Conservation (phyloP, 1,140 invertebrate species). For the Nephila pilipes region DNA sequence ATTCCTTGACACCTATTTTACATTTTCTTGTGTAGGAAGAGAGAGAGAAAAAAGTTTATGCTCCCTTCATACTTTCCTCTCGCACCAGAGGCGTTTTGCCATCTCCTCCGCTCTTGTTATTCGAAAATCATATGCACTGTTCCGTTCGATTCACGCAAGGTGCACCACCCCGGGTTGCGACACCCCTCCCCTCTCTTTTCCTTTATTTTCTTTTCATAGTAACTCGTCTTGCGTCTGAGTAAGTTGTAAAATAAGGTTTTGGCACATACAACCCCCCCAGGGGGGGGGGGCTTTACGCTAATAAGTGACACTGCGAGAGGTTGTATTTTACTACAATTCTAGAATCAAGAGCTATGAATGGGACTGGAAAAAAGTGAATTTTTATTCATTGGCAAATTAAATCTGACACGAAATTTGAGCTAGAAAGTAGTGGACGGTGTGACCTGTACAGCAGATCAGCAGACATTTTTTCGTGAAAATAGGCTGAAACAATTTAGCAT, state of each 20-base stretch:
- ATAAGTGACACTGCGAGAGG: background rate
- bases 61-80: slow-evolving; percentile 19
- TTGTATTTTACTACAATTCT: background rate
- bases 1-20: slow-evolving; percentile 34
- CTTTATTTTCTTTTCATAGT: slow-evolving; percentile 23
- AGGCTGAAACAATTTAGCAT: too few relatives aligned
- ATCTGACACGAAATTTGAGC: too few relatives aligned
- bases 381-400: too few relatives aligned
- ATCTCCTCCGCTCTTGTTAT: slow-evolving; percentile 17
- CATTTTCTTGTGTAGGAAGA: slow-evolving; percentile 9
- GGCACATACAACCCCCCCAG: too few relatives aligned
- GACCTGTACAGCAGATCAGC: too few relatives aligned
- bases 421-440: too few relatives aligned
- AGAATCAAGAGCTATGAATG: background rate
- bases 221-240: slow-evolving; percentile 13
- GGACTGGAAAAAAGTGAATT: background rate
- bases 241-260: slow-evolving; percentile 18
- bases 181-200: background rate
- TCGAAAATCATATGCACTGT: slow-evolving; percentile 38
- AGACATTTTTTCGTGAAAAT: too few relatives aligned
- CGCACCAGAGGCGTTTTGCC: slow-evolving; percentile 13
- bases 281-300: background rate
- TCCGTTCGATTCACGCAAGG: slow-evolving; percentile 54
- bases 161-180: slow-evolving; percentile 2
- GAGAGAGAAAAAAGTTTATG: slow-evolving; percentile 5